phyloP scores from a whole-genome alignment of 2,888 invertebrate species.

The Tenthredo amoena region DNA sequence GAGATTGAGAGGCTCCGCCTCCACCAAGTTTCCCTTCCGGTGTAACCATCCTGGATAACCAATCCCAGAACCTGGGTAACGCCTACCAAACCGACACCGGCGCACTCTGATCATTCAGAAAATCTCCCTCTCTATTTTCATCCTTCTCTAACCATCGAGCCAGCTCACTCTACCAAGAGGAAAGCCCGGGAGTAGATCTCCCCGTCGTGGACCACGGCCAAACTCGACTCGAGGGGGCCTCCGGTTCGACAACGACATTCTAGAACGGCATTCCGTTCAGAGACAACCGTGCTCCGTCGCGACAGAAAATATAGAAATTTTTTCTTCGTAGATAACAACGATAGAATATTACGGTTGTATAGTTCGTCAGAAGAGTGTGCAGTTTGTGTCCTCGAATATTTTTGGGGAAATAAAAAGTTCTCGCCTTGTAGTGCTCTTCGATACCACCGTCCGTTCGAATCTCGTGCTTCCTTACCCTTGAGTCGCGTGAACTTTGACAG shows the following conservation, averaged over 20 bases:
- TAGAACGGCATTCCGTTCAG: conserved; percentile 47
- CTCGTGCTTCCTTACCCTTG: not conserved
- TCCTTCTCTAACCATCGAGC: not conserved
- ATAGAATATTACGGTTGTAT: not conserved
- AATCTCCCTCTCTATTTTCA: conserved; percentile 27
- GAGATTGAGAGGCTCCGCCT: conserved; percentile 78
- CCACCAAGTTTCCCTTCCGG: conserved; percentile 65
- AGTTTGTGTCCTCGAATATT: not conserved
- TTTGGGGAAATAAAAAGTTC: not conserved
- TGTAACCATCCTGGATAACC: conserved; percentile 63
- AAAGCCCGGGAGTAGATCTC: conserved; percentile 18
- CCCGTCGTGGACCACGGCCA: conserved; percentile 44
- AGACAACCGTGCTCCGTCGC: conserved; percentile 42
- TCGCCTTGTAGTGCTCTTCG: not conserved
- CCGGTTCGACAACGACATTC: conserved; percentile 47
- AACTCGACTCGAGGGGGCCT: conserved; percentile 34
- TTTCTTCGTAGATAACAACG: not conserved
- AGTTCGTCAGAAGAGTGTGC: conserved; percentile 6
- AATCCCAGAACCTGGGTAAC: conserved; percentile 64
- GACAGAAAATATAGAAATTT: not conserved
- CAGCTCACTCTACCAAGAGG: conserved; percentile 16
- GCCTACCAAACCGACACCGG: conserved; percentile 62
- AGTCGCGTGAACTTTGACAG: conserved; percentile 11
- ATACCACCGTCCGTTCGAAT: not conserved
- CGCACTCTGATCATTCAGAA: conserved; percentile 56